These are phyloP conservation scores for Caradrina clavipalpis DNA, from an alignment of 2,888 invertebrate genomes.

Conservation along the genomic window DNA sequence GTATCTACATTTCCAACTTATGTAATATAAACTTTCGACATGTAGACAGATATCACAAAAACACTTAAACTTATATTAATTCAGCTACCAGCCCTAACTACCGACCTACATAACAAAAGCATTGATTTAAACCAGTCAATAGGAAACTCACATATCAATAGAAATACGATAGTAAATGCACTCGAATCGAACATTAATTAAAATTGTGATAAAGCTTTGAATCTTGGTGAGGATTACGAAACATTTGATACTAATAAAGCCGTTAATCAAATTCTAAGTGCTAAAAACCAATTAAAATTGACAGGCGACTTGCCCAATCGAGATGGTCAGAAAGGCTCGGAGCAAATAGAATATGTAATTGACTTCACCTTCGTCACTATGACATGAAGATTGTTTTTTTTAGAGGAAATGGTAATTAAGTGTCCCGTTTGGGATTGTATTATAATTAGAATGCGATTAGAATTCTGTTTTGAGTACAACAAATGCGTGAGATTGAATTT, in stretches of 20 bases:
- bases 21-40: not conserved
- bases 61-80: constrained; percentile 7
- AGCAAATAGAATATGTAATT: constrained; percentile 79
- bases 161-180: constrained; percentile 71
- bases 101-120: constrained; percentile 80
- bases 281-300: constrained; percentile 85
- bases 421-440: constrained; percentile 53
- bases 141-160: constrained; percentile 70
- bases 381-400: constrained; percentile 76
- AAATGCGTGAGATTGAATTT: constrained; percentile 33
- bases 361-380: constrained; percentile 76
- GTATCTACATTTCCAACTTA: not conserved
- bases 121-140: constrained; percentile 70
- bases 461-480: constrained; percentile 47
- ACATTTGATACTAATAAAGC: constrained; percentile 61
- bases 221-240: constrained; percentile 57
- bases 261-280: constrained; percentile 69
- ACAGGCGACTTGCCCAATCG: constrained; percentile 78
- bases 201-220: constrained; percentile 68
- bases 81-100: constrained; percentile 50
- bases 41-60: constrained; percentile 10
- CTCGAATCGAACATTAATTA: constrained; percentile 78
- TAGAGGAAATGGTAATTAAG: constrained; percentile 68
- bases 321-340: constrained; percentile 72
- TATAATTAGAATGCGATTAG: constrained; percentile 55